Percentiles rank a stretch among this genome's conserved stretches.
phyloP scores from a whole-genome alignment of 2,888 invertebrate species.

The Nomada fucata region DNA sequence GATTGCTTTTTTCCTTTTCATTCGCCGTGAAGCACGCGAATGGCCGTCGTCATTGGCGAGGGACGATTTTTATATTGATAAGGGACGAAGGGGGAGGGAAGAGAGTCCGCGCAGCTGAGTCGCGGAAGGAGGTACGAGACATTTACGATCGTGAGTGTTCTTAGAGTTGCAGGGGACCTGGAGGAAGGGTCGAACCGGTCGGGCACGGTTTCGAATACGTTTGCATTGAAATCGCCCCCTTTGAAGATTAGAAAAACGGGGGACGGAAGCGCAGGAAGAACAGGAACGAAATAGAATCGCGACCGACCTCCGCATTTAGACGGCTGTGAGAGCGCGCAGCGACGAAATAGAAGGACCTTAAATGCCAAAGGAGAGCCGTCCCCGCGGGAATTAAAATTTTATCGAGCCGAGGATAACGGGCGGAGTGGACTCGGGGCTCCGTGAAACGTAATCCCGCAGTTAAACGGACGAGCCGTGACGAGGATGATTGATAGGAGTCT shows the following conservation, averaged over 20 bases:
- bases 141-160: no score
- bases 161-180: not conserved
- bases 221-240: no score
- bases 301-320: constrained; percentile 23
- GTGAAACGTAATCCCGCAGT: constrained; percentile 29
- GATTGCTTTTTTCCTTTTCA: no score
- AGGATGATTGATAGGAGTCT: constrained; percentile 13
- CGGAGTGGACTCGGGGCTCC: not conserved
- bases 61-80: no score
- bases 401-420: constrained; percentile 3
- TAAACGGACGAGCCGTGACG: constrained; percentile 1
- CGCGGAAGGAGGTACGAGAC: no score
- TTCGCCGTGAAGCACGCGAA: no score
- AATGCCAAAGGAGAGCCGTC: constrained; percentile 29
- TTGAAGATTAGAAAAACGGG: not conserved
- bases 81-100: no score
- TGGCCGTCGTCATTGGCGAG: no score
- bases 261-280: not conserved
- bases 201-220: no score
- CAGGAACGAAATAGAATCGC: constrained; percentile 3
- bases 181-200: not conserved
- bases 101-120: no score
- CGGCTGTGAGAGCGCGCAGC: not conserved
- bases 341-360: constrained; percentile 21
- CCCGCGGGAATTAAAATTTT: constrained; percentile 45